Percentiles rank a stretch among this genome's conserved stretches.
Evolutionary conservation across 1,140 invertebrate species (phyloP).

Genomic region (Leucophenga varia): DNA sequence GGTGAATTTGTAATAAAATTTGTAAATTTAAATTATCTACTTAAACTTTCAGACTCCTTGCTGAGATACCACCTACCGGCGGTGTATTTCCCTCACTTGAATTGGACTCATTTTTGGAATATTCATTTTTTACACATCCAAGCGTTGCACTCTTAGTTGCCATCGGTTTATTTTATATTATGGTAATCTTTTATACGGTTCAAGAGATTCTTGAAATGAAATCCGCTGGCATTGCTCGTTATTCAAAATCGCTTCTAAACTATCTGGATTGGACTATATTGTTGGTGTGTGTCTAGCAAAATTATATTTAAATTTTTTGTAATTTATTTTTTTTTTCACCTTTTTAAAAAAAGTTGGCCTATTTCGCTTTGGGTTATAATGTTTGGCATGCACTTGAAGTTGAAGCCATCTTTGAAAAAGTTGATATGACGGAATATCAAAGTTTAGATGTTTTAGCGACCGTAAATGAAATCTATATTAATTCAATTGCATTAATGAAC

Average conservation of each 20-base stretch:
- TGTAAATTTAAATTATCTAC: too few relatives aligned
- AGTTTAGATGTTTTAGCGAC: too few relatives aligned
- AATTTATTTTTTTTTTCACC: neutral
- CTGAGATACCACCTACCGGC: constrained; percentile 10
- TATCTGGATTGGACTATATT: constrained; percentile 6
- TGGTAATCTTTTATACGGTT: too few relatives aligned
- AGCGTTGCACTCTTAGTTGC: too few relatives aligned
- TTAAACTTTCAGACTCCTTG: constrained; percentile 9
- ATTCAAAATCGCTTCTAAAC: constrained; percentile 11
- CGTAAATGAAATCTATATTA: neutral
- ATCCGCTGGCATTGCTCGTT: neutral
- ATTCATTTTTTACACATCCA: too few relatives aligned
- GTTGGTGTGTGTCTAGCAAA: neutral
- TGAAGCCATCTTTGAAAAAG: neutral
- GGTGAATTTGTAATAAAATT: too few relatives aligned
- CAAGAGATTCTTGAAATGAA: neutral
- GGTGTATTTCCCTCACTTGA: constrained; percentile 9
- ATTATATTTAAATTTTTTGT: too few relatives aligned
- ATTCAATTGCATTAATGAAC: constrained; percentile 11
- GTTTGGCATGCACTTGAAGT: constrained; percentile 7
- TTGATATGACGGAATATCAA: neutral
- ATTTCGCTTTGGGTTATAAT: constrained; percentile 9
- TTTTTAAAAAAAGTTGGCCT: constrained; percentile 1
- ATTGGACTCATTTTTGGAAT: constrained; percentile 8
- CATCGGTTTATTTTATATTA: constrained; percentile 6